Evolutionary conservation across 1,140 invertebrate species (phyloP), one percentile per base, ranked within the genome.

Genomic region (Drosophila parabipectinata): DNA sequence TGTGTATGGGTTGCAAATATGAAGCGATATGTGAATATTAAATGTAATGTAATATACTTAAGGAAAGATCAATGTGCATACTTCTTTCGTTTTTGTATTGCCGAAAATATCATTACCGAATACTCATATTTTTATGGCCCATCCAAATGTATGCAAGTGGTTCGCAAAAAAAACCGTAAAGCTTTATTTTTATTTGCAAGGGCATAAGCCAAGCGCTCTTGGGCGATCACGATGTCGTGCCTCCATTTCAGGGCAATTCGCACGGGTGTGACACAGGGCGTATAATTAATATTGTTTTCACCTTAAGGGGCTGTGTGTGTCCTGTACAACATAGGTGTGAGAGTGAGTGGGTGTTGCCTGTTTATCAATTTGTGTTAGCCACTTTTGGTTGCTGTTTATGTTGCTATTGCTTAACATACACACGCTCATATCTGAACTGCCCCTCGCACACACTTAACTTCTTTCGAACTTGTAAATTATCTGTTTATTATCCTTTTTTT

Each of bases 261-360:
- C 61, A 62, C 55, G 51, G 57, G 53, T 66, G 54, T 78, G 44
- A 59, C 71, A 85, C 81, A 63, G 76, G 77, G 77, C 81, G 73
- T 85, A 85, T 81, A 81, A 73, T 85, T 85, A 67, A 85, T 81
- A 75, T 85, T 61, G 79, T 48, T 79, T 72, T 60, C 64, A 61
- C 63, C 55, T 53, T 74, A 58, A 45, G 67, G 53, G 18, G 30
- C 24, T 1, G 47, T 21, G 41, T 28, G 26, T 28, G 57, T 52
- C 10, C 12, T 3, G 6, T 28, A 28, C 3, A 21, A 21, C 21
- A 21, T 28, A 28, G 26, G 26, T 28, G 26, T 54, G 44, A 75
- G 30, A 18, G 44, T 55, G 61, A 75, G 34, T 30, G 54, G 39
- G 62, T 53, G 57, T 54, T 26, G 58, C 41, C 53, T 83, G 79